phyloP scores from a whole-genome alignment of 1,140 invertebrate genomes.

The Drosophila insularis region DNA sequence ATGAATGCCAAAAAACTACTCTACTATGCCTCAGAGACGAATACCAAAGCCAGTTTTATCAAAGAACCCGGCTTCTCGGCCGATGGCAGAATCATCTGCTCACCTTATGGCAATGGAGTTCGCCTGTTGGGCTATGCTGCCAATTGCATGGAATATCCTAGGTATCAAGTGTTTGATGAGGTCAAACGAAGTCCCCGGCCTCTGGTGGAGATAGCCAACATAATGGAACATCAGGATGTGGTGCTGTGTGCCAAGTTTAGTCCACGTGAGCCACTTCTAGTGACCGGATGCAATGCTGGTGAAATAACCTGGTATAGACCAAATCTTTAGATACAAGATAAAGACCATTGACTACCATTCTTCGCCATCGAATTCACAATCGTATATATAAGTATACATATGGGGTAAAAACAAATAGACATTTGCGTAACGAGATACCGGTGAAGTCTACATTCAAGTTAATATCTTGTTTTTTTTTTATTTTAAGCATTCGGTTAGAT shows the following conservation, averaged over 20 bases:
- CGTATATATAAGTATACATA: not conserved
- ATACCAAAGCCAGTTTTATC: slow-evolving; percentile 93
- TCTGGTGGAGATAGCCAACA: slow-evolving; percentile 86
- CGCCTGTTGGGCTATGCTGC: slow-evolving; percentile 91
- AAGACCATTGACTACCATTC: not conserved
- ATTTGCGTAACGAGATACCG: not conserved
- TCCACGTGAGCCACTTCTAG: slow-evolving; percentile 91
- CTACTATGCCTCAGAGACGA: slow-evolving; percentile 93
- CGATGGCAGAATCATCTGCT: slow-evolving; percentile 94
- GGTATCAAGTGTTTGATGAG: slow-evolving; percentile 83
- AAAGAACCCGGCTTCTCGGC: slow-evolving; percentile 94
- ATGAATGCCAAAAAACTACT: slow-evolving; percentile 90
- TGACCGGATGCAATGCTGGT: slow-evolving; percentile 93
- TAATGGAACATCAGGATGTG: slow-evolving; percentile 90
- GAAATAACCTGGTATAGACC: slow-evolving; percentile 96
- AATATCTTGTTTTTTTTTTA: not conserved
- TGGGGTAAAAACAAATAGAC: not conserved
- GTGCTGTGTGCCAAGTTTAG: slow-evolving; percentile 97
- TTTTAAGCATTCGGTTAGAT: slow-evolving; percentile 16
- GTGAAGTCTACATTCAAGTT: not conserved
- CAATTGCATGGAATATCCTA: slow-evolving; percentile 90
- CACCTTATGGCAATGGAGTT: slow-evolving; percentile 93
- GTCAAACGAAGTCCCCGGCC: slow-evolving; percentile 78
- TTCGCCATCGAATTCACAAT: no score
- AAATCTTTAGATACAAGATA: slow-evolving; percentile 70